Conservation (phyloP, 2,888 invertebrate genomes). For the Boloria euphrosyne region DNA sequence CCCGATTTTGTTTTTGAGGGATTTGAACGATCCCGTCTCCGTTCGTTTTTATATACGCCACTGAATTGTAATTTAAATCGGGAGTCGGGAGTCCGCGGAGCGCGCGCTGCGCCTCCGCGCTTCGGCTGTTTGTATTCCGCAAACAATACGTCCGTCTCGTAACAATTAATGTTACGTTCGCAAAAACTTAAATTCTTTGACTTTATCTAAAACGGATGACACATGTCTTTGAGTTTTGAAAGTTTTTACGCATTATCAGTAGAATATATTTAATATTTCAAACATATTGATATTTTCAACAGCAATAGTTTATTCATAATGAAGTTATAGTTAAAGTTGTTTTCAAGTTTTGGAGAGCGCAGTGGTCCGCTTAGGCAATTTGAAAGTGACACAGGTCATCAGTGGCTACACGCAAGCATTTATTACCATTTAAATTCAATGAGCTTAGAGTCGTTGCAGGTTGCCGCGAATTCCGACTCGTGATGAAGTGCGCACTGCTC, state of each 20-base stretch:
- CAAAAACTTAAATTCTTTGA: slow-evolving; percentile 13
- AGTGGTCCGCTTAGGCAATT: background rate
- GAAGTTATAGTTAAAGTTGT: background rate
- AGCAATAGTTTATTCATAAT: background rate
- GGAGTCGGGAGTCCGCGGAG: slow-evolving; percentile 5
- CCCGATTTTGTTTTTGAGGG: slow-evolving; percentile 57
- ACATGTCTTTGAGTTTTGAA: slow-evolving; percentile 3
- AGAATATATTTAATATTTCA: too few relatives aligned
- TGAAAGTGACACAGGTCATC: background rate
- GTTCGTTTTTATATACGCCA: slow-evolving; percentile 29
- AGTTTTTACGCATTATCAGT: too few relatives aligned
- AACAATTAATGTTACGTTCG: slow-evolving; percentile 24
- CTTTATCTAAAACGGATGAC: slow-evolving; percentile 13
- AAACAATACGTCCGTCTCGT: slow-evolving; percentile 13
- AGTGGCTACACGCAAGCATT: background rate
- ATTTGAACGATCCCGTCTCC: slow-evolving; percentile 51
- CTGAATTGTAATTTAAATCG: slow-evolving; percentile 18
- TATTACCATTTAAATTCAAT: slow-evolving; percentile 19
- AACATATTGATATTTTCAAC: too few relatives aligned
- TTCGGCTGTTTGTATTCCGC: slow-evolving; percentile 18
- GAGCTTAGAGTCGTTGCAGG: slow-evolving; percentile 1
- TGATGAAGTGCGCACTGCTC: background rate
- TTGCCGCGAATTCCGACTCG: slow-evolving; percentile 21
- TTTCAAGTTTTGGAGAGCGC: background rate
- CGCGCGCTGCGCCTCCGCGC: background rate